phyloP scores from a whole-genome alignment of 2,888 invertebrate genomes.

The Cotesia congregata region DNA sequence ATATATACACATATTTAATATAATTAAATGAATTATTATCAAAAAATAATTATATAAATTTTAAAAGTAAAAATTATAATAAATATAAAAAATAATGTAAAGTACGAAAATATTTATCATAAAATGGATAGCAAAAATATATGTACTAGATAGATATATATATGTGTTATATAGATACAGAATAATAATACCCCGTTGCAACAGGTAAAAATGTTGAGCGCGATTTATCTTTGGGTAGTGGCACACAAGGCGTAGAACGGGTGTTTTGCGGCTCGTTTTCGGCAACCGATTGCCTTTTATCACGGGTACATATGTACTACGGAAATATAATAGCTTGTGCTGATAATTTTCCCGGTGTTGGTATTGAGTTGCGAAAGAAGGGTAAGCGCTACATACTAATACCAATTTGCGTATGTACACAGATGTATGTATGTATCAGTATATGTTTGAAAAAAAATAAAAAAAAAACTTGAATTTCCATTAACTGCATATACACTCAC shows the following conservation, averaged over 20 bases:
- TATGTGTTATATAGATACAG: background rate
- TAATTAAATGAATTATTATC: no score
- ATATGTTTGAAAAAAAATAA: background rate
- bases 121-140: background rate
- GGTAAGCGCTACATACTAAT: conserved; percentile 30
- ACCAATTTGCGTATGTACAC: background rate
- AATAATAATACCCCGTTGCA: conserved; percentile 39
- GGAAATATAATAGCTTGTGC: conserved; percentile 42
- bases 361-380: conserved; percentile 21
- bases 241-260: conserved; percentile 48
- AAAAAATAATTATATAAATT: no score
- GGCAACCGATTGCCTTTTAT: conserved; percentile 52
- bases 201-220: conserved; percentile 47
- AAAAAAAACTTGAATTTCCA: background rate
- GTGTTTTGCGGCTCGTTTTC: conserved; percentile 52
- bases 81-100: background rate
- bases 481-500: background rate
- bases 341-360: conserved; percentile 39
- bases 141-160: background rate
- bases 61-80: no score
- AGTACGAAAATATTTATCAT: background rate
- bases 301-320: conserved; percentile 45
- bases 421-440: background rate
- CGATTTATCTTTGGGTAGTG: conserved; percentile 46
- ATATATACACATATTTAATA: no score